phyloP scores from a whole-genome alignment of 2,113 vertebrate species.

The Sporophila hypoxantha region DNA sequence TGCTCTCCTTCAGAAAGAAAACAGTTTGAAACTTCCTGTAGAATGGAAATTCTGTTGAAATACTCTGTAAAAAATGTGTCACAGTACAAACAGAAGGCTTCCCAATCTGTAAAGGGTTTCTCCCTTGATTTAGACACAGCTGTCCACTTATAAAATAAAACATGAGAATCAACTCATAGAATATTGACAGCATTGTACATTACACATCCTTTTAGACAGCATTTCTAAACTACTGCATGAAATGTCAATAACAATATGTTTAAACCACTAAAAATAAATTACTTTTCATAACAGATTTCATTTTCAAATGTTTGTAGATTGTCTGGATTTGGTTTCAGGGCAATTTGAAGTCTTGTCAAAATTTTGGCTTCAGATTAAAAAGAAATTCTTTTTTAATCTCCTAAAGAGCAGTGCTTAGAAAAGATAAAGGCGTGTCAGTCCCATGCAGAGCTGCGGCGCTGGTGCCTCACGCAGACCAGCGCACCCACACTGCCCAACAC shows the following conservation, averaged over 20 bases:
- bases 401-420: not conserved
- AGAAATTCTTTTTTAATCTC: not conserved
- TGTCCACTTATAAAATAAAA: constrained; percentile 1
- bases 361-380: constrained; percentile 28
- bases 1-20: not conserved
- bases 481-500: not conserved
- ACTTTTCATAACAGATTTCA: not conserved
- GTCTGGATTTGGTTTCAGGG: constrained; percentile 7
- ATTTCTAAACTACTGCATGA: not conserved
- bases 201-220: not conserved
- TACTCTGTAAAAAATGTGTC: constrained; percentile 26
- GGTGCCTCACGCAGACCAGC: not conserved
- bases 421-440: constrained; percentile 11
- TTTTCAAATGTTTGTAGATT: not conserved
- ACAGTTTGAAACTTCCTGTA: constrained; percentile 6
- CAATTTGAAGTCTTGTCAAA: constrained; percentile 1
- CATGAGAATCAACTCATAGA: not conserved
- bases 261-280: not conserved
- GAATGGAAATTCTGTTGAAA: constrained; percentile 44
- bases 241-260: not conserved
- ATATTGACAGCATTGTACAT: not conserved
- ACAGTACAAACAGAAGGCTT: constrained; percentile 17
- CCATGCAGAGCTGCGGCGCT: not conserved
- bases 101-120: not conserved
- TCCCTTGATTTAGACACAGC: not conserved